phyloP scores from a whole-genome alignment of 2,888 invertebrate genomes.

The Trichopoda pennipes region DNA sequence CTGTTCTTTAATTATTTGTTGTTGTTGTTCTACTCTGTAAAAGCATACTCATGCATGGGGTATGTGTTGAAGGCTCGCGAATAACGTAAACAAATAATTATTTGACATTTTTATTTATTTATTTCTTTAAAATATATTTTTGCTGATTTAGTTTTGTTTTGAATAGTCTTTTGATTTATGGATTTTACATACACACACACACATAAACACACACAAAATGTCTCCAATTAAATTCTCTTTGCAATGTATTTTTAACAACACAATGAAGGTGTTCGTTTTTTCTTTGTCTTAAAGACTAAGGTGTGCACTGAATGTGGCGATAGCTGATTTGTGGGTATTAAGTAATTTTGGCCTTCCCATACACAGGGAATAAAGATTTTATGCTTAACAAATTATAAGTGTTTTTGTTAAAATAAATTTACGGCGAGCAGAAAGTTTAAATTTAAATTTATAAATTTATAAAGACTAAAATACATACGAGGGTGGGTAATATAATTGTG shows the following conservation, averaged over 20 bases:
- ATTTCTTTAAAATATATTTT: neutral
- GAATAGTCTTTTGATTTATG: constrained; percentile 49
- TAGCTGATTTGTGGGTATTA: too few relatives aligned
- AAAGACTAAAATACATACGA: too few relatives aligned
- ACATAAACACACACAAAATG: neutral
- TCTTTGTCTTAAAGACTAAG: neutral
- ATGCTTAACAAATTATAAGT: too few relatives aligned
- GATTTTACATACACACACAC: neutral
- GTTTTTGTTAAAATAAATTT: too few relatives aligned
- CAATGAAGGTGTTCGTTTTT: neutral
- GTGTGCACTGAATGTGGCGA: neutral
- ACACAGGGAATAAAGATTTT: too few relatives aligned
- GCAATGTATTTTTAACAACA: neutral
- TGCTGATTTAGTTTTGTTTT: neutral
- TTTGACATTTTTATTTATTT: constrained; percentile 31
- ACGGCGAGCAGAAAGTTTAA: too few relatives aligned
- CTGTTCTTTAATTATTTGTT: too few relatives aligned
- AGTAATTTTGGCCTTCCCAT: too few relatives aligned
- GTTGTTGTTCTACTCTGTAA: too few relatives aligned
- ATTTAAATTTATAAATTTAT: too few relatives aligned
- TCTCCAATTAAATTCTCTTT: neutral
- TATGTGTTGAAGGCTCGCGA: neutral
- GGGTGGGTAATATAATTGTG: too few relatives aligned
- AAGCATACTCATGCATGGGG: neutral
- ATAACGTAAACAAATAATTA: constrained; percentile 19